Evolutionary conservation across 30 jellyfish, hydroid and myxozoan genomes (phyloP).

Genomic region (Hydractinia echinata): DNA sequence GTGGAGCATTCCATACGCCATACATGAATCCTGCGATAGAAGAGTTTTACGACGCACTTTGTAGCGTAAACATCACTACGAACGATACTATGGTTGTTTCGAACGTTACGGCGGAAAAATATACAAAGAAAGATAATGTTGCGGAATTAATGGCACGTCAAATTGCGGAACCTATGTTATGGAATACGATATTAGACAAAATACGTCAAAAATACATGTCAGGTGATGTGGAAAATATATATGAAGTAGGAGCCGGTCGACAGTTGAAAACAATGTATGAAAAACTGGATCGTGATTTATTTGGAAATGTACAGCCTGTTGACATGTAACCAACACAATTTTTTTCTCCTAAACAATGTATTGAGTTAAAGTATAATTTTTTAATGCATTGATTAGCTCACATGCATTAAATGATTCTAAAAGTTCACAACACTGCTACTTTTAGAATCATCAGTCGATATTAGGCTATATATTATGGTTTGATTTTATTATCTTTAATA

Average conservation of each 20-base stretch:
- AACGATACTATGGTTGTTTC: slow-evolving; percentile 46
- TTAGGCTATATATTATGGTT: no score
- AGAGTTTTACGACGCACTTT: slow-evolving; percentile 43
- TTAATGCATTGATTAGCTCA: no score
- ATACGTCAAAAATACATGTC: slow-evolving; percentile 26
- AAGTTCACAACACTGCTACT: no score
- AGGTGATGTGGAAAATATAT: slow-evolving; percentile 35
- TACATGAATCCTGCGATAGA: slow-evolving; percentile 88
- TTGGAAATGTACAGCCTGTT: not conserved
- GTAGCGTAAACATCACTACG: slow-evolving; percentile 35
- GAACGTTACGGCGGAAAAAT: slow-evolving; percentile 80
- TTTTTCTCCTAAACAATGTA: no score
- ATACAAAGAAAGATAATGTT: slow-evolving; percentile 51
- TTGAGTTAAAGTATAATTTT: no score
- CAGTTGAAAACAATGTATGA: slow-evolving; percentile 71
- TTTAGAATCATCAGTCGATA: no score
- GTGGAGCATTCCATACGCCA: slow-evolving; percentile 99
- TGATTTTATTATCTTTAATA: no score
- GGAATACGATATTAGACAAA: slow-evolving; percentile 53
- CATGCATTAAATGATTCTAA: no score
- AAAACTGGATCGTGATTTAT: slow-evolving; percentile 24
- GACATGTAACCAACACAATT: not conserved
- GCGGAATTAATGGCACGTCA: slow-evolving; percentile 72
- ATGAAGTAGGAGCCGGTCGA: slow-evolving; percentile 81
- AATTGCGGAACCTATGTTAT: slow-evolving; percentile 75